Base-by-base conservation (phyloP, 2,888 invertebrate genomes). In the Fragum whitleyi region DNA sequence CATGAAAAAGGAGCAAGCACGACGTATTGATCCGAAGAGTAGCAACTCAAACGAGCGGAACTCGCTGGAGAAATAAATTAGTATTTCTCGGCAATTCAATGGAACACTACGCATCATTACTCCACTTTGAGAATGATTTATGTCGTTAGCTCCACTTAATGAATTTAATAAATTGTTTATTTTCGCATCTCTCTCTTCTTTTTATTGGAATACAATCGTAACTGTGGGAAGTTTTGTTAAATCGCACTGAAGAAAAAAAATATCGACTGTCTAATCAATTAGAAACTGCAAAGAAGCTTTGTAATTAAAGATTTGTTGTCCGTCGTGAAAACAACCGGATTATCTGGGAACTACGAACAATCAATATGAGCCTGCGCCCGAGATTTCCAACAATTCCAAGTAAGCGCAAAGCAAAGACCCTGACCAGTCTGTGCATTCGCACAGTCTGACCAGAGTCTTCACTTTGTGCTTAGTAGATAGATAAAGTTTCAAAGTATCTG, bases 91-190 rank as follows among this genome's bases (percentile, higher is more conserved):
- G 67, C 79, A 74, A 71, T 81, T 74, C 77, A 61, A 77, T 81
- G 79, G 81, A 84, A 79, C 78, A 70, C 2, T 67, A 59, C 79
- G 81, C 84, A 74, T 74, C 84, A 81, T 81, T 84, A 68, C 61
- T 42, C 65, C 81, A 81, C 79, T 79, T 81, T 79, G 67, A 74
- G 68, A 26, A 36, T 81, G 77, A 81, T 84, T 81, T 79, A 84
- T 84, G 61, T 74, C 74, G 57, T 68, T 74, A 71, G 74, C 74
- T 72, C 69, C 77, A 68, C 79, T 80, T 73, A 83, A 75, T 76
- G 80, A 78, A 83, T 70, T 75, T 75, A 83, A 83, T 78, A 83
- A 78, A 77, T 77, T 78, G 80, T 83, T 83, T 79, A 80, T 83
- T 78, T 59, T 69, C 77, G 16, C 65, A 39, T 74, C 55, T 39